Evolutionary conservation across 2,113 vertebrate genomes (phyloP).

Genomic region (Panthera tigris): DNA sequence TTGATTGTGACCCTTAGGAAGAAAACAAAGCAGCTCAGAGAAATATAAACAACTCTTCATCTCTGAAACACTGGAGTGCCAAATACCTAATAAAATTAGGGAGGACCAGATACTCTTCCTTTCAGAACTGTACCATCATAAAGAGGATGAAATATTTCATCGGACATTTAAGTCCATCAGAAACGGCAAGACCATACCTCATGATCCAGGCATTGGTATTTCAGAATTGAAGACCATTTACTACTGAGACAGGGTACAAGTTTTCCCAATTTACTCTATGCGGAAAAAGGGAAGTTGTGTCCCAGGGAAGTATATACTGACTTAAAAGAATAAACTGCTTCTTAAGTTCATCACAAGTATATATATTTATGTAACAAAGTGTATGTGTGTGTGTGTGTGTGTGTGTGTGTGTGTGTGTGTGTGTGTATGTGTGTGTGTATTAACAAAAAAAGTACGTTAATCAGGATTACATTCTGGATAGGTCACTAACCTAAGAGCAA

Average conservation of each 20-base stretch:
- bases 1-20: not conserved
- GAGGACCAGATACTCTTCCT: not conserved
- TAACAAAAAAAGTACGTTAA: not conserved
- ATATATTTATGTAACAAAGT: not conserved
- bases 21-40: not conserved
- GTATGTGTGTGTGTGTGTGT: not conserved
- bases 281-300: not conserved
- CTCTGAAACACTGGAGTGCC: not conserved
- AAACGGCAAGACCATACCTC: not conserved
- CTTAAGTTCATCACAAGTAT: not conserved
- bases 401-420: not conserved
- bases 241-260: not conserved
- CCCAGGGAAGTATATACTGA: not conserved
- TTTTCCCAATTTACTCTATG: not conserved
- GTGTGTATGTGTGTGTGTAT: too few species aligned
- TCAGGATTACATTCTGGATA: not conserved
- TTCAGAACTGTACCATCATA: not conserved
- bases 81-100: constrained; percentile 12
- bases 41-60: constrained; percentile 1
- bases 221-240: not conserved
- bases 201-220: not conserved
- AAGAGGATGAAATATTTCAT: not conserved
- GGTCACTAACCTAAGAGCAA: not conserved
- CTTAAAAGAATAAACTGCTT: constrained; percentile 22
- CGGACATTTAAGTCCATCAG: not conserved